Evolutionary conservation across 2,797 vertebrate species (phyloP).

Genomic region (Sandelia bainsii): DNA sequence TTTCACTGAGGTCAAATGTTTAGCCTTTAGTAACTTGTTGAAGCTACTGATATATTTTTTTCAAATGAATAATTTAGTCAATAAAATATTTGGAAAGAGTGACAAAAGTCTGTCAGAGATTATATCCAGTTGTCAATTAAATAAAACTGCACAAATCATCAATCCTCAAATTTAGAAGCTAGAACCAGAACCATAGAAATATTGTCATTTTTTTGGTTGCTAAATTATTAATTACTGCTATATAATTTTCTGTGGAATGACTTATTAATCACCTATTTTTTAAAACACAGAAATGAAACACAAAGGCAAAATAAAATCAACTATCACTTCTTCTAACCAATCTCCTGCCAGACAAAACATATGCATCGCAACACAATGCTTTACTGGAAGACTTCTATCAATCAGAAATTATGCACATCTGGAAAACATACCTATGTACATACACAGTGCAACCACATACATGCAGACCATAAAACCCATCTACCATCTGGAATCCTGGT

Average conservation of each 20-base stretch:
- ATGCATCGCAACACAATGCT: too few relatives aligned
- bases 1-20: too few relatives aligned
- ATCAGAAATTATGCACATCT: constrained; percentile 64
- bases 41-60: too few relatives aligned
- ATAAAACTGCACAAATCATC: not conserved
- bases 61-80: too few relatives aligned
- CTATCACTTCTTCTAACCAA: not conserved
- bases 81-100: too few relatives aligned
- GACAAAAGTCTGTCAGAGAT: too few relatives aligned
- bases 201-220: too few relatives aligned
- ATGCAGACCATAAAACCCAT: constrained; percentile 10
- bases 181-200: not conserved
- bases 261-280: too few relatives aligned
- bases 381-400: constrained; percentile 51
- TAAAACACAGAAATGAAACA: not conserved
- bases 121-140: not conserved
- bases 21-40: too few relatives aligned
- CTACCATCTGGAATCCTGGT: constrained; percentile 56
- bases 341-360: not conserved
- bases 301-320: constrained; percentile 3
- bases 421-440: constrained; percentile 60
- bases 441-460: constrained; percentile 16
- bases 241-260: too few relatives aligned
- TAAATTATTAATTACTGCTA: too few relatives aligned
- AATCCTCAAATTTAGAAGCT: not conserved